Evolutionary conservation across 2,113 vertebrate species (phyloP).

Genomic region (Puntigrus tetrazona): DNA sequence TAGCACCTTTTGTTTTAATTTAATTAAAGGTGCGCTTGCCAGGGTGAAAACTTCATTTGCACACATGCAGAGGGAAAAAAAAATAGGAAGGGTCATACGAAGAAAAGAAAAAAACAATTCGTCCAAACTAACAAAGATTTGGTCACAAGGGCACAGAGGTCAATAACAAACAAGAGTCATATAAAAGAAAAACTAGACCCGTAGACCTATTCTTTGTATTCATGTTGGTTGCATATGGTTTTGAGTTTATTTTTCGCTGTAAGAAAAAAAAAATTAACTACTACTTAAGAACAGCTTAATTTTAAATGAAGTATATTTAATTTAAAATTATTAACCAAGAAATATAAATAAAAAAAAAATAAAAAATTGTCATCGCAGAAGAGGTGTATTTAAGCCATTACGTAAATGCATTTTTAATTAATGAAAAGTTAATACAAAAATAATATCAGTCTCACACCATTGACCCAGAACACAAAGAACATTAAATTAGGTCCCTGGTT

Average conservation of each 20-base stretch:
- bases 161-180: background rate
- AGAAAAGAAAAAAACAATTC: constrained; percentile 42
- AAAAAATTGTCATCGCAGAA: background rate
- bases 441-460: background rate
- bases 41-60: constrained; percentile 75
- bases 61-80: constrained; percentile 61
- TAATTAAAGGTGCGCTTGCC: constrained; percentile 78
- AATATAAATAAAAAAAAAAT: too few species aligned
- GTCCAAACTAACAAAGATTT: constrained; percentile 35
- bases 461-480: constrained; percentile 8
- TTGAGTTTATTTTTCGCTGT: too few species aligned
- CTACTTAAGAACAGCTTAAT: background rate
- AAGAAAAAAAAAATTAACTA: background rate
- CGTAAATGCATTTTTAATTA: background rate
- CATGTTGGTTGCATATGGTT: too few species aligned
- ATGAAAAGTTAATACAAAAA: background rate
- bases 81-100: constrained; percentile 46
- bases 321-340: too few species aligned
- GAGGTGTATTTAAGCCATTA: background rate
- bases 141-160: constrained; percentile 6
- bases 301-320: too few species aligned
- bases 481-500: constrained; percentile 20
- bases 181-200: background rate
- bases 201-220: background rate
- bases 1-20: constrained; percentile 78